Base-by-base conservation (phyloP, 2,113 vertebrate genomes). In the Calyptommatus sinebrachiatus region DNA sequence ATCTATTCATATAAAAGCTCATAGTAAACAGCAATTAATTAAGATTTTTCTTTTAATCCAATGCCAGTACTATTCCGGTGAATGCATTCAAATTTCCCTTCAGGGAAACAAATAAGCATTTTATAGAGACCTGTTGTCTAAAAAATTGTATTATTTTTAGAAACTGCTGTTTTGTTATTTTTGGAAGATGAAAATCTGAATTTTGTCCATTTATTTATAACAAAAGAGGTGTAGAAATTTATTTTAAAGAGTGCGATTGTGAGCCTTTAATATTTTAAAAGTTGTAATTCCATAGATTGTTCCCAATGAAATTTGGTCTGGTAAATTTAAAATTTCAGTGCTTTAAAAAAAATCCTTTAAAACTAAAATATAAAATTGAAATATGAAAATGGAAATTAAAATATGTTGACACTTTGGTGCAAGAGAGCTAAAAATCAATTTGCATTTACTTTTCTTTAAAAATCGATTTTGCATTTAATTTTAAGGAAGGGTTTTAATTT, bases 131-230 rank as follows among this genome's bases (percentile, higher is more conserved):
- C 35, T 60, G 29, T 60, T 60, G 29, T 12, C 1, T 22, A 50
- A 28, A n/a, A 18, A 20, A 22, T 29, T 20, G 9, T 62, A 6
- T n/a, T 65, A 6, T 46, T 26, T 1, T 31, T 18, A 16, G 31
- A 28, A 14, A 41, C 76, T 20, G 81, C 67, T 81, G 79, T 65
- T 77, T 53, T 74, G 48, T 1, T 73, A 85, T 67, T 77, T 93
- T 79, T 77, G 53, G 12, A 76, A 84, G 72, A 70, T 69, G 65
- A 22, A 76, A 79, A 48, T 45, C 53, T 46, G 74, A 18, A 29
- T 72, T 76, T 22, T 81, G 76, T 78, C 12, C 46, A 31, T 20
- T 46, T 28, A 22, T 24, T 20, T 21, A 3, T 24, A 28, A 7
- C 46, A 2, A 29, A 14, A 14, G 60, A 26, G 1, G 8, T 1